A percentile compares a stretch with the other conserved stretches of the same genome.
Evolutionary conservation across 2,113 vertebrate genomes (phyloP).

Genomic region (Ifrita kowaldi): DNA sequence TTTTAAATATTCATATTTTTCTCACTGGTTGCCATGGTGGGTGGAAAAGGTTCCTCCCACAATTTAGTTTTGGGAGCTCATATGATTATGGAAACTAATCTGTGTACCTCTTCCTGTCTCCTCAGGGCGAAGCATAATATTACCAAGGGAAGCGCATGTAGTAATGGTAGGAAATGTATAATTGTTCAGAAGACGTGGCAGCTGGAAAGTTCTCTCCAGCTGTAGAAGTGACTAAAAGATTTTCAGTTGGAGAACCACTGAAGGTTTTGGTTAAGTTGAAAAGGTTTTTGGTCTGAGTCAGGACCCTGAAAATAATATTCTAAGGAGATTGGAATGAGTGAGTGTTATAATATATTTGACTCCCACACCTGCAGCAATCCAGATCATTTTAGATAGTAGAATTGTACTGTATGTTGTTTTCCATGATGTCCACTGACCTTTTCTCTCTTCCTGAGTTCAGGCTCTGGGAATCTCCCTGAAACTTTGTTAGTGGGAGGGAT

Average conservation of each 20-base stretch:
- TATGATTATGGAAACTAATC: background rate
- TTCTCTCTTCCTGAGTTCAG: background rate
- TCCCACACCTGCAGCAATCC: background rate
- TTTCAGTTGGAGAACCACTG: background rate
- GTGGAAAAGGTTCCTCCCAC: background rate
- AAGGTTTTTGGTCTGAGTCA: background rate
- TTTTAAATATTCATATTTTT: background rate
- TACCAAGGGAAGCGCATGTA: background rate
- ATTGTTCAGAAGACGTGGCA: background rate
- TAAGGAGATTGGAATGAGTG: background rate
- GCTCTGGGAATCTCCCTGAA: background rate
- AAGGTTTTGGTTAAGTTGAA: background rate
- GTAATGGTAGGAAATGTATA: background rate
- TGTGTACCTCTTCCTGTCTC: background rate
- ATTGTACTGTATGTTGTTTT: background rate
- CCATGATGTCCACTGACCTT: background rate
- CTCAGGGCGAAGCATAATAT: background rate
- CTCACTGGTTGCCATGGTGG: background rate
- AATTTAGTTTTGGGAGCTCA: background rate
- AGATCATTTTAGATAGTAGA: background rate
- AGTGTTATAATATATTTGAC: background rate
- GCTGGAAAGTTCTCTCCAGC: background rate
- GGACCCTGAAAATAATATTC: background rate
- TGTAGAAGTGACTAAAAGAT: background rate
- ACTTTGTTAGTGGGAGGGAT: background rate